Evolutionary conservation across 2,797 vertebrate genomes (phyloP), one percentile per base, ranked within the genome.

Genomic region (Phyllotis vaccarum): DNA sequence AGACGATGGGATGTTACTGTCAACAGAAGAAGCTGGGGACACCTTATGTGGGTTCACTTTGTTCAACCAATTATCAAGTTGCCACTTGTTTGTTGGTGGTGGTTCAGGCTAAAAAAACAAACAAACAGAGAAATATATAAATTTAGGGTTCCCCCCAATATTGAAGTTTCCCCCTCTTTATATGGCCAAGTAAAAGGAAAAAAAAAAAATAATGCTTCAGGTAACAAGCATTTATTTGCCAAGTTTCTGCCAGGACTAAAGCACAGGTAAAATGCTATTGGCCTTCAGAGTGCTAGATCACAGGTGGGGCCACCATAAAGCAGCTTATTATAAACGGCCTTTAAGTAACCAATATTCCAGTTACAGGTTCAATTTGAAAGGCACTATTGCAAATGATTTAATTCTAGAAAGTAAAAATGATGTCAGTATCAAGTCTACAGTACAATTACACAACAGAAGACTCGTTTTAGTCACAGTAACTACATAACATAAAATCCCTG

Each of bases 41-140:
- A 99, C 99, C 99, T 99, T 99, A 95, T 99, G 99, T 6, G 98
- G 99, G 95, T 99, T 99, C 9, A 99, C 98, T 98, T 99, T 99
- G 98, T 99, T 99, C 96, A 99, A 98, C 99, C 99, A 99, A 98
- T 99, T 99, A 98, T 99, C 99, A 98, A 99, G 98, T 75, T 99
- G 99, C 99, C 99, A 99, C 97, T 99, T 99, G 98, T 99, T 99
- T 92, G 99, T 99, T 92, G 99, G 99, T 0, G 99, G 99, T 96
- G 99, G 99, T 95, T 99, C 99, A 80, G 99, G 99, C 99, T 99
- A 98, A 98, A 64, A 95, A 93, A 9, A 96, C 85, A 95, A 97
- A 98, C 98, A 85, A 95, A 93, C 8, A 96, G 87, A 96, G 82
- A 62, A 79, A 93, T 70, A 96, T 94, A 46, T 43, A 93, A 16